These are phyloP conservation scores for Cecropterus lyciades DNA, from an alignment of 1,140 invertebrate genomes.

Conservation along the genomic window DNA sequence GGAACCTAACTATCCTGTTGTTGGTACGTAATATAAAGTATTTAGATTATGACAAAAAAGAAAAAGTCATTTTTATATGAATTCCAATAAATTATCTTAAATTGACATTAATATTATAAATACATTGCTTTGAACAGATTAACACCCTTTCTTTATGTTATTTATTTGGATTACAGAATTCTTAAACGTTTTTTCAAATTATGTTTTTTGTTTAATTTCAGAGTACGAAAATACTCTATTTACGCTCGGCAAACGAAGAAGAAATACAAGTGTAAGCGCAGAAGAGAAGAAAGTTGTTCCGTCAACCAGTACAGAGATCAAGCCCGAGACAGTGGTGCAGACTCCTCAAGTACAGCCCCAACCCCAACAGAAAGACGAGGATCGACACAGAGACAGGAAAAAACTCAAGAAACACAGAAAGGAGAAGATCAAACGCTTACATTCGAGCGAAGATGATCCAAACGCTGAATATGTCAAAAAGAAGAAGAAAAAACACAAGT, in stretches of 20 bases:
- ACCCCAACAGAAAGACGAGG: conserved; percentile 61
- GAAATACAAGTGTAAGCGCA: conserved; percentile 86
- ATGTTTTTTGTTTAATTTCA: conserved; percentile 45
- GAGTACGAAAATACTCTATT: conserved; percentile 92
- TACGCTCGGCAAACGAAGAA: conserved; percentile 89
- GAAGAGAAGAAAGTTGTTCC: conserved; percentile 82
- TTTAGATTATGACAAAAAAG: too few species aligned
- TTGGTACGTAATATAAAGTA: conserved; percentile 83
- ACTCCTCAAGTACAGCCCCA: conserved; percentile 40
- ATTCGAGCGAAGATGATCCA: conserved; percentile 79
- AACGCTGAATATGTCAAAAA: conserved; percentile 84
- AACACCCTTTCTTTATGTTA: too few species aligned
- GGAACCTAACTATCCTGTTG: conserved; percentile 95
- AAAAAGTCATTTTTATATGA: too few species aligned
- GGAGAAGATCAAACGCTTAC: conserved; percentile 86
- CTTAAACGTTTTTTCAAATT: too few species aligned
- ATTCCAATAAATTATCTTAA: too few species aligned
- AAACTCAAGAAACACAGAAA: conserved; percentile 89
- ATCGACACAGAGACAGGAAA: conserved; percentile 86
- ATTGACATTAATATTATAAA: too few species aligned
- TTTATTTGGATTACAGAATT: too few species aligned
- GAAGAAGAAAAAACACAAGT: conserved; percentile 89
- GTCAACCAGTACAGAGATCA: conserved; percentile 44
- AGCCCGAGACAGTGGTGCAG: conserved; percentile 41
- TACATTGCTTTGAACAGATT: too few species aligned